phyloP scores from a whole-genome alignment of 2,113 vertebrate genomes.

The Anseranas semipalmata region DNA sequence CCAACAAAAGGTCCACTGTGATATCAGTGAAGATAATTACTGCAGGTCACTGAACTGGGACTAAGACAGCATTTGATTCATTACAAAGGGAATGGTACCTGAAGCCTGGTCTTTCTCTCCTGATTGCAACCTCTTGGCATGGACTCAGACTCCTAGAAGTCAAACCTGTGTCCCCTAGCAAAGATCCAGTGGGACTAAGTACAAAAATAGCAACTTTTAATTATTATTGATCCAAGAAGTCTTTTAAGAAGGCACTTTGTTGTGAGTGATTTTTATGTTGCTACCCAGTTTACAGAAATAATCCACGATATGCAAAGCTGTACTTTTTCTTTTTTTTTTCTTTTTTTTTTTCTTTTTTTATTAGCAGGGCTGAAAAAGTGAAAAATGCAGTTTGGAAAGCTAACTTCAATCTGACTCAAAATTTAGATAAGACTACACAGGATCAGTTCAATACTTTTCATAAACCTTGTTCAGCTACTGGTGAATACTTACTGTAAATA shows the following conservation, averaged over 20 bases:
- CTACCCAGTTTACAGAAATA: not conserved
- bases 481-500: slow-evolving; percentile 84
- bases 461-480: not conserved
- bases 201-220: not conserved
- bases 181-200: not conserved
- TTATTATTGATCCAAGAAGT: not conserved
- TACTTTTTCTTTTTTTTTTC: not conserved
- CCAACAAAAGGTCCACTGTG: not conserved
- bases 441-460: not conserved
- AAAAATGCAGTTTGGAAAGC: not conserved
- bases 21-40: not conserved
- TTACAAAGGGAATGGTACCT: not conserved
- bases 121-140: not conserved
- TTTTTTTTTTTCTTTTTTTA: not conserved
- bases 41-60: not conserved
- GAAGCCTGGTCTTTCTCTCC: not conserved
- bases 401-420: not conserved
- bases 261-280: not conserved
- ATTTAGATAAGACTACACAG: not conserved
- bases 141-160: not conserved
- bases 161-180: not conserved
- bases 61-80: not conserved
- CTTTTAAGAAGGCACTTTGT: not conserved
- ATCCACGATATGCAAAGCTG: not conserved
- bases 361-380: not conserved